Evolutionary conservation across 2,113 vertebrate species (phyloP).

Genomic region (Megaptera novaeangliae): DNA sequence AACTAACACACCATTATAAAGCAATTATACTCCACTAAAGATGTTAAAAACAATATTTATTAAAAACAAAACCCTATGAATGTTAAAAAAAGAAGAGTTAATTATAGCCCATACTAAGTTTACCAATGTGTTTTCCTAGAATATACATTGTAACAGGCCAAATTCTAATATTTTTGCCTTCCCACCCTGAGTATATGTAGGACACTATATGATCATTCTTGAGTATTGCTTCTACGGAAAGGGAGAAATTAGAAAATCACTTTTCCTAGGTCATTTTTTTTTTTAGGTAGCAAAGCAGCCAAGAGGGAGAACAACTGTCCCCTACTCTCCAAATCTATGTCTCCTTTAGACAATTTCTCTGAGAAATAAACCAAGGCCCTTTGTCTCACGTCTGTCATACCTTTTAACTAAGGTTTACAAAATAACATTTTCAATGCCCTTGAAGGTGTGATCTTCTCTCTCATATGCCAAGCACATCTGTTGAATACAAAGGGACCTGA

Average conservation of each 20-base stretch:
- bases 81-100: not conserved
- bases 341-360: not conserved
- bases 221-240: not conserved
- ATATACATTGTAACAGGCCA: not conserved
- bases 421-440: not conserved
- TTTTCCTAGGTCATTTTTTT: not conserved
- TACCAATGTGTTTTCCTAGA: not conserved
- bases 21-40: no score
- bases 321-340: not conserved
- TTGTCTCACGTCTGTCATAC: not conserved
- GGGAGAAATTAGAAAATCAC: not conserved
- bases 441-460: not conserved
- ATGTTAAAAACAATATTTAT: no score
- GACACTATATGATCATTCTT: not conserved
- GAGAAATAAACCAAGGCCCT: slow-evolving; percentile 16
- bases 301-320: not conserved
- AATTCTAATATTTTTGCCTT: not conserved
- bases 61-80: not conserved
- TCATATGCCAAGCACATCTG: not conserved
- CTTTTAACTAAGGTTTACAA: not conserved
- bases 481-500: not conserved
- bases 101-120: not conserved
- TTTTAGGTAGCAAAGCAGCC: not conserved
- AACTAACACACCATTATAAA: no score
- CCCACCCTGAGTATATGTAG: not conserved